Evolutionary conservation across 2,113 vertebrate genomes (phyloP).

Genomic region (Bostrychus sinensis): DNA sequence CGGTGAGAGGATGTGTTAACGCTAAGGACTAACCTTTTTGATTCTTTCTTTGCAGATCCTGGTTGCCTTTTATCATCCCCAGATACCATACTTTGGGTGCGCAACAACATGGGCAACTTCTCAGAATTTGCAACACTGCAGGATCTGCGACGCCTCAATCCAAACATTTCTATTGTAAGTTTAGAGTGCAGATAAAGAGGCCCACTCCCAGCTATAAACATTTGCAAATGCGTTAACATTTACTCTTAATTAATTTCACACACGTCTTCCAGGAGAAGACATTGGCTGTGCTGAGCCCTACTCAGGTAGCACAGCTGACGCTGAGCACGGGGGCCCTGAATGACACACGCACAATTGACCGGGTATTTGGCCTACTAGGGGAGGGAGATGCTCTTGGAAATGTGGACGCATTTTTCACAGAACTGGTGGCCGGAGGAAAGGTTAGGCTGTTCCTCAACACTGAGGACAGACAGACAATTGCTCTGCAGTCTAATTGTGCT

Average conservation of each 20-base stretch:
- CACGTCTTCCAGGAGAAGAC: constrained; percentile 9
- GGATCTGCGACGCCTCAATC: constrained; percentile 50
- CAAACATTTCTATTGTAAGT: constrained; percentile 59
- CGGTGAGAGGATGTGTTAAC: not conserved
- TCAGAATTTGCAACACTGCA: constrained; percentile 28
- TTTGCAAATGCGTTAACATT: not conserved
- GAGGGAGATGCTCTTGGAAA: constrained; percentile 31
- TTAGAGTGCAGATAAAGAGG: not conserved
- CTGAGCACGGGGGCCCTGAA: constrained; percentile 23
- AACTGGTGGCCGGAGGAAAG: constrained; percentile 10
- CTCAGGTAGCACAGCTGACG: constrained; percentile 47
- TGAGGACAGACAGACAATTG: not conserved
- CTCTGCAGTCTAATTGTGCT: not conserved
- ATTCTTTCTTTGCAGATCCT: constrained; percentile 34
- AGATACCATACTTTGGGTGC: constrained; percentile 37
- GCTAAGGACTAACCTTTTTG: not conserved
- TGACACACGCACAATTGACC: constrained; percentile 27
- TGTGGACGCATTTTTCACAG: constrained; percentile 19
- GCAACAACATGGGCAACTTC: constrained; percentile 49
- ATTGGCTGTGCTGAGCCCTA: constrained; percentile 45
- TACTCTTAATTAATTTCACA: not conserved
- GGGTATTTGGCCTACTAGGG: constrained; percentile 25
- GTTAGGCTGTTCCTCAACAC: constrained; percentile 10
- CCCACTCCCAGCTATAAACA: not conserved
- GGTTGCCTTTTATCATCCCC: constrained; percentile 34